phyloP scores from a whole-genome alignment of 2,888 invertebrate species.

The Agrotis exclamationis region DNA sequence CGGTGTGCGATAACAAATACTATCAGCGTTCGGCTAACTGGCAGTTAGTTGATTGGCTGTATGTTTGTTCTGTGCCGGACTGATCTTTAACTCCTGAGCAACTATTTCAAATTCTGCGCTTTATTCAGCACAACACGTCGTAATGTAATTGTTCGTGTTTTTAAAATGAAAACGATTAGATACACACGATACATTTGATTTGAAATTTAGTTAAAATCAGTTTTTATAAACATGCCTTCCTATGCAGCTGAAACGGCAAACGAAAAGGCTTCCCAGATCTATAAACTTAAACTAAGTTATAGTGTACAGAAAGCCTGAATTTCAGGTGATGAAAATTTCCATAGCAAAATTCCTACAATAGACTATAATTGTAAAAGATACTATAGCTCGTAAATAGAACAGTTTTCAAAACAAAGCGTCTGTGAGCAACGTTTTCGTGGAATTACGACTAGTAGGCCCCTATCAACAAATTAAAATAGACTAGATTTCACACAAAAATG shows the following conservation, averaged over 20 bases:
- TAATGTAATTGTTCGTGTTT: constrained; percentile 27
- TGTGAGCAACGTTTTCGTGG: constrained; percentile 19
- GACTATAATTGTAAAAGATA: constrained; percentile 33
- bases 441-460: constrained; percentile 14
- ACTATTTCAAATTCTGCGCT: background rate
- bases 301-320: background rate
- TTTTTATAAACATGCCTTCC: background rate
- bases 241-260: background rate
- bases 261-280: background rate
- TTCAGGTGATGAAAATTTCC: background rate
- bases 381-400: constrained; percentile 28
- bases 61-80: constrained; percentile 53
- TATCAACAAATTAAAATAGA: constrained; percentile 25
- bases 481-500: constrained; percentile 8
- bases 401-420: constrained; percentile 21
- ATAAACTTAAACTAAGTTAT: background rate
- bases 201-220: background rate
- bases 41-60: constrained; percentile 54
- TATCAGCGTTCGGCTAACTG: constrained; percentile 67
- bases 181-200: constrained; percentile 12
- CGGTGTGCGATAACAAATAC: constrained; percentile 77
- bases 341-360: constrained; percentile 1
- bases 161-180: constrained; percentile 17
- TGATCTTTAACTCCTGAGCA: constrained; percentile 51
- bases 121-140: constrained; percentile 20